phyloP scores from a whole-genome alignment of 2,113 vertebrate genomes.

The Antechinus stuartii region DNA sequence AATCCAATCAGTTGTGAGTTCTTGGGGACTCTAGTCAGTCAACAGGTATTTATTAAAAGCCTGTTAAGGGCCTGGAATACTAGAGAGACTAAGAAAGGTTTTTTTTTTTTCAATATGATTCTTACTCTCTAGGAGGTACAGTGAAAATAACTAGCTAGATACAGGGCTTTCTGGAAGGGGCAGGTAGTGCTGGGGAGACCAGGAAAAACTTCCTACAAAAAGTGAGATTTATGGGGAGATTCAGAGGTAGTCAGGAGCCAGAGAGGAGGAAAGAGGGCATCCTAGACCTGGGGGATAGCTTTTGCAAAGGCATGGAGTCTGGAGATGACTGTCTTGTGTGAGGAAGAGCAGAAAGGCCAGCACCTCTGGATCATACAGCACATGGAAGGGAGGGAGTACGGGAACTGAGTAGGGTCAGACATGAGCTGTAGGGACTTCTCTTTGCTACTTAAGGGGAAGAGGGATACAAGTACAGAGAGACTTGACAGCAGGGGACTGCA shows the following conservation, averaged over 20 bases:
- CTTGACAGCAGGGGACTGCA: neutral
- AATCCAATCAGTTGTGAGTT: neutral
- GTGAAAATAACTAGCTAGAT: neutral
- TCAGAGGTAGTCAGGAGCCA: neutral
- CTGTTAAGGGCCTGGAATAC: neutral
- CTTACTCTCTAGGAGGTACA: neutral
- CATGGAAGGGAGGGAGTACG: neutral
- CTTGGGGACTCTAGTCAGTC: too few relatives aligned
- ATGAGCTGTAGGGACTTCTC: neutral
- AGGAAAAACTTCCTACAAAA: neutral
- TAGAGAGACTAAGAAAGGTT: neutral
- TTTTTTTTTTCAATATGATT: neutral
- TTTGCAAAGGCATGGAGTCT: neutral
- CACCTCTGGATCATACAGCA: neutral
- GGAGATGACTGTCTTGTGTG: neutral
- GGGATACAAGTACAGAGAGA: neutral
- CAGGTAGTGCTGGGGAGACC: neutral
- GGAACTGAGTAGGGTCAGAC: neutral
- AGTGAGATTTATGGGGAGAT: neutral
- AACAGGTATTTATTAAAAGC: neutral
- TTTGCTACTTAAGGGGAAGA: neutral
- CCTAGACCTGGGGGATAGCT: too few relatives aligned
- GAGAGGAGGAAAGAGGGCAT: neutral
- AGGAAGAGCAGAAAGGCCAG: neutral
- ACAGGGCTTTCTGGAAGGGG: neutral